These are phyloP conservation scores for Brachionus manjavacas DNA, from an alignment of 1,140 invertebrate genomes.

Conservation along the genomic window DNA sequence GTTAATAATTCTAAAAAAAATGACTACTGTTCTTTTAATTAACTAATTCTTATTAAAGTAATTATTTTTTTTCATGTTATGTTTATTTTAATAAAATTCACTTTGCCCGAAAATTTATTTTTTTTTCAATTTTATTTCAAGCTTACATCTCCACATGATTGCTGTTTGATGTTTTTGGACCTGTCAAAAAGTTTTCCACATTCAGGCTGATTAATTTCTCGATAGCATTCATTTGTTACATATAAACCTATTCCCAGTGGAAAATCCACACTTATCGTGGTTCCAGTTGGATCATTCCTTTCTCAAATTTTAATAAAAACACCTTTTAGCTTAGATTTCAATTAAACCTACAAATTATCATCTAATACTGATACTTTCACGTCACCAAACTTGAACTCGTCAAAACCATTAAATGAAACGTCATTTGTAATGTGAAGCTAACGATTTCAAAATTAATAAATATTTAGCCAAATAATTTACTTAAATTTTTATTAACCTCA, in stretches of 20 bases:
- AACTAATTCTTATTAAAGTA: neutral
- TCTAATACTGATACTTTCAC: slow-evolving; percentile 9
- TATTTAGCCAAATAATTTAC: neutral
- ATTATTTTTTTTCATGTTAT: too few relatives aligned
- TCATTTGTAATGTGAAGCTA: slow-evolving; percentile 40
- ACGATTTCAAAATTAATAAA: neutral
- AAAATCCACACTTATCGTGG: slow-evolving; percentile 25
- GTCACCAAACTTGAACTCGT: slow-evolving; percentile 40
- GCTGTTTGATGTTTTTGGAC: neutral
- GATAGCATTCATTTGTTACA: slow-evolving; percentile 20
- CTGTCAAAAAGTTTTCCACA: neutral
- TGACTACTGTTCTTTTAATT: too few relatives aligned
- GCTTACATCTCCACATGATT: slow-evolving; percentile 27
- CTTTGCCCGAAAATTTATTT: neutral
- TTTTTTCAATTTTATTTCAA: too few relatives aligned
- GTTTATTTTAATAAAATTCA: too few relatives aligned
- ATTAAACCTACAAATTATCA: neutral
- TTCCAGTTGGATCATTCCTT: slow-evolving; percentile 31
- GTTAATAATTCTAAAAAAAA: too few relatives aligned
- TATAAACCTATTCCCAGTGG: slow-evolving; percentile 28
- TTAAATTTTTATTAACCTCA: neutral
- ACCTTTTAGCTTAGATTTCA: neutral
- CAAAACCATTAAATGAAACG: slow-evolving; percentile 31
- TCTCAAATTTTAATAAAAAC: neutral
- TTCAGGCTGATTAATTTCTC: slow-evolving; percentile 29